Evolutionary conservation across 1,140 invertebrate species (phyloP).

Genomic region (fruit fly (Drosophila melanogaster)): Release_6_plus_ISO1_MT NC_004354.4:5690501-5691000

Average conservation of each 20-base stretch:
- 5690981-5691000: constrained; percentile 88
- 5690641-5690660: constrained; percentile 44
- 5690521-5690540: constrained; percentile 20
- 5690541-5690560: constrained; percentile 26
- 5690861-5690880: constrained; percentile 93
- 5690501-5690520: constrained; percentile 38
- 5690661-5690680: constrained; percentile 60
- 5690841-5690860: constrained; percentile 83
- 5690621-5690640: constrained; percentile 48
- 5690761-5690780: constrained; percentile 66
- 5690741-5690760: constrained; percentile 13
- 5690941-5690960: constrained; percentile 94
- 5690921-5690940: constrained; percentile 96
- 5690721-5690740: constrained; percentile 21
- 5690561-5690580: constrained; percentile 41
- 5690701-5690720: constrained; percentile 37
- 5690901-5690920: constrained; percentile 97
- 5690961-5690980: constrained; percentile 97
- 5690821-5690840: constrained; percentile 71
- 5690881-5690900: constrained; percentile 97
- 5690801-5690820: constrained; percentile 62
- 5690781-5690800: constrained; percentile 69
- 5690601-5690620: background rate
- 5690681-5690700: constrained; percentile 20
- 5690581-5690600: constrained; percentile 12